A percentile compares a stretch with the other conserved stretches of the same genome.
phyloP scores from a whole-genome alignment of 2,113 vertebrate genomes.

The Anarhynchus alexandrinus region DNA sequence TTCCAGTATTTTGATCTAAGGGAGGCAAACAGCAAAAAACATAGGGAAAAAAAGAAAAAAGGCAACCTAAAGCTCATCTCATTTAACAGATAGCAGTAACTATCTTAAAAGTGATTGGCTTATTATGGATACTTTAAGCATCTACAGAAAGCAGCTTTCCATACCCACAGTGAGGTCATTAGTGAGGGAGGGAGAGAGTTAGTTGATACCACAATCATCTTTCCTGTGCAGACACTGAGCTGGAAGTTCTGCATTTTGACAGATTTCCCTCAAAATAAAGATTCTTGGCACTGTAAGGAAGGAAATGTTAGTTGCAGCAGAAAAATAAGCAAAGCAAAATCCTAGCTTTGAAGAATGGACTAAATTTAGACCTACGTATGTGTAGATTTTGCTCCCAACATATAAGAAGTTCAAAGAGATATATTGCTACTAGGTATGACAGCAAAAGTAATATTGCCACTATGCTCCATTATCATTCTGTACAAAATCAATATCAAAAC shows the following conservation, averaged over 20 bases:
- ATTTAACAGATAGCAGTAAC: slow-evolving; percentile 27
- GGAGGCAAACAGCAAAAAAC: neutral
- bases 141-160: slow-evolving; percentile 10
- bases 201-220: neutral
- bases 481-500: slow-evolving; percentile 77
- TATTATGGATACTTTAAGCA: slow-evolving; percentile 5
- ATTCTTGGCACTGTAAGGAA: neutral
- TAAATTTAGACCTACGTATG: neutral
- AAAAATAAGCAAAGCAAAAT: neutral
- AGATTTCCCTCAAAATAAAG: neutral
- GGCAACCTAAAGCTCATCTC: neutral
- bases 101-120: slow-evolving; percentile 17
- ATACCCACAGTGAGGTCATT: neutral
- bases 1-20: neutral
- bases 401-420: slow-evolving; percentile 30
- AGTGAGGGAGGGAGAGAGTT: neutral
- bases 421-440: slow-evolving; percentile 42
- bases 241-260: neutral
- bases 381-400: neutral
- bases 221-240: neutral
- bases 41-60: neutral
- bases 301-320: neutral
- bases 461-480: slow-evolving; percentile 69
- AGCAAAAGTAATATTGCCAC: slow-evolving; percentile 43
- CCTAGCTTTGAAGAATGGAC: neutral